These are phyloP conservation scores for Amyelois transitella DNA, from an alignment of 1,140 invertebrate genomes.

Conservation along the genomic window DNA sequence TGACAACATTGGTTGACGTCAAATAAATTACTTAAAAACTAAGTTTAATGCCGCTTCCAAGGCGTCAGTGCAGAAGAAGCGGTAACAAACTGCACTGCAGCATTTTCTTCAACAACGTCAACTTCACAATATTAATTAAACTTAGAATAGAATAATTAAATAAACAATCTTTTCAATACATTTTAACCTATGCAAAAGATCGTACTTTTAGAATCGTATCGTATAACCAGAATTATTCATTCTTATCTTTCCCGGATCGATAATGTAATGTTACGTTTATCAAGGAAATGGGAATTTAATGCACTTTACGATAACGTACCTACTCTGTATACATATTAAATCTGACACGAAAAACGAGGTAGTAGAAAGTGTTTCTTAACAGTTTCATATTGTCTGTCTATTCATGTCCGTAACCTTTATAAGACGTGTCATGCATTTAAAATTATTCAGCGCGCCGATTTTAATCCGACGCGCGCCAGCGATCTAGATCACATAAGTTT, in stretches of 20 bases:
- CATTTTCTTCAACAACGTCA: too few species aligned
- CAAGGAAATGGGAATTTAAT: not conserved
- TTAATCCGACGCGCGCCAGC: conserved; percentile 40
- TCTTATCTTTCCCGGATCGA: not conserved
- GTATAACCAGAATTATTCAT: not conserved
- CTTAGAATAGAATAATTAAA: too few species aligned
- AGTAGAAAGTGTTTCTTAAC: conserved; percentile 57
- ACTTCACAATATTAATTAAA: too few species aligned
- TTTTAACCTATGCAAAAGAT: too few species aligned
- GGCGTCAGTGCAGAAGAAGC: too few species aligned
- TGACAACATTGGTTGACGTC: too few species aligned
- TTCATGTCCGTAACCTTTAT: conserved; percentile 39
- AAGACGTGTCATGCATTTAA: conserved; percentile 44
- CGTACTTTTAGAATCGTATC: not conserved
- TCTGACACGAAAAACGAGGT: conserved; percentile 5
- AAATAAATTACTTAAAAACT: too few species aligned
- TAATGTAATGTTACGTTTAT: not conserved
- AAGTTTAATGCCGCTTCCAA: too few species aligned
- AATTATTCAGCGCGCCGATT: conserved; percentile 39
- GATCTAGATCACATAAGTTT: conserved; percentile 47
- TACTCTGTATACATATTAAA: not conserved
- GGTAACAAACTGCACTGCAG: too few species aligned
- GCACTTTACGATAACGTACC: not conserved
- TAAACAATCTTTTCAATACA: too few species aligned
- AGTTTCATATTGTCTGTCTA: conserved; percentile 21